A percentile compares a stretch with the other conserved stretches of the same genome.
phyloP scores from a whole-genome alignment of 2,113 vertebrate genomes.

The Sphyrna mokarran region DNA sequence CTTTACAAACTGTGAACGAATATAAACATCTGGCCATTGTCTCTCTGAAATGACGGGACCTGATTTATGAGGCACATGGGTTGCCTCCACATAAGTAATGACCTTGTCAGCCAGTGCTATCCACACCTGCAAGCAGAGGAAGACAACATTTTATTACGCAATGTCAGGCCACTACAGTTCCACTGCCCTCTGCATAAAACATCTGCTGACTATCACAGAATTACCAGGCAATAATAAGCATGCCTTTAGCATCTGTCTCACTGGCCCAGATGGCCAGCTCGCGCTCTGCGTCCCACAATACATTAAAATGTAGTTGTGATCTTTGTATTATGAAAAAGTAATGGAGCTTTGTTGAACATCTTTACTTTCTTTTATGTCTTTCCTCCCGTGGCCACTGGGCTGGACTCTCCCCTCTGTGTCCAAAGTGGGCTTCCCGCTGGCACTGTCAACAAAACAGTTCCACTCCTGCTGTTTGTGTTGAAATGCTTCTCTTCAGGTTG shows the following conservation, averaged over 20 bases:
- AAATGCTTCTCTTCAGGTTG: neutral
- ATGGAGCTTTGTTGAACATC: slow-evolving; percentile 4
- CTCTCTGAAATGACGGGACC: neutral
- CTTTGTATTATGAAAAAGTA: neutral
- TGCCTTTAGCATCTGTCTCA: neutral
- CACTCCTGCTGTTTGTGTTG: slow-evolving; percentile 28
- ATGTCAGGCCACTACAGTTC: neutral
- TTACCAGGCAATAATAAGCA: neutral
- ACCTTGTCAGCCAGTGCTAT: neutral
- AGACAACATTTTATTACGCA: neutral
- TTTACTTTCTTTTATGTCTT: slow-evolving; percentile 6
- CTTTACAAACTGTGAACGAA: slow-evolving; percentile 1
- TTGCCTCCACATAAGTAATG: neutral
- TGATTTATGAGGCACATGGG: neutral
- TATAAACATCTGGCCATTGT: neutral
- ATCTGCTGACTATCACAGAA: neutral
- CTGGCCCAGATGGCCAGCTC: neutral
- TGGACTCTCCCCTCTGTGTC: neutral
- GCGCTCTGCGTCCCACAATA: neutral
- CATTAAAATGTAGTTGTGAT: neutral
- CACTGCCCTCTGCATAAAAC: neutral
- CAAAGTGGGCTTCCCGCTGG: neutral
- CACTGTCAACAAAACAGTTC: neutral
- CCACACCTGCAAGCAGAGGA: neutral
- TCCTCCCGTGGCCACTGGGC: neutral